Percentiles rank a stretch among this genome's conserved stretches.
Evolutionary conservation across 23 tunicate genomes (phyloP).

Genomic region (Ciona savignyi): DNA sequence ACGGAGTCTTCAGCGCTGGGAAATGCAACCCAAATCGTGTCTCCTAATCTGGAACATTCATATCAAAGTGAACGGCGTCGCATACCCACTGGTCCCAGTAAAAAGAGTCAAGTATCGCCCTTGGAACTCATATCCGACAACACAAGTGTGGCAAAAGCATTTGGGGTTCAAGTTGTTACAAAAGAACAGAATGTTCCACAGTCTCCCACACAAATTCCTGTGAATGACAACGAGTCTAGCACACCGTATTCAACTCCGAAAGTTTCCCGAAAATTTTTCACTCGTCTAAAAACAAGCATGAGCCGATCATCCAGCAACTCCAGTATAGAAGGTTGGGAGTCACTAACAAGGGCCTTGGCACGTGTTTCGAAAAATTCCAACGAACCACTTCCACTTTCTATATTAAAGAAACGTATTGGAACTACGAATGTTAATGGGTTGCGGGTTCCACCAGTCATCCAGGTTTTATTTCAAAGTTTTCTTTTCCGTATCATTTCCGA

Average conservation of each 20-base stretch:
- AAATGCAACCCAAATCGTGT: not conserved
- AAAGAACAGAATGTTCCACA: not conserved
- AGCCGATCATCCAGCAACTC: slow-evolving; percentile 22
- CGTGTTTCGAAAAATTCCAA: slow-evolving; percentile 4
- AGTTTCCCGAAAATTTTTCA: slow-evolving; percentile 15
- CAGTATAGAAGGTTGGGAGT: slow-evolving; percentile 64
- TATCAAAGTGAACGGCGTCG: not conserved
- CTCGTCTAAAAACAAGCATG: slow-evolving; percentile 24
- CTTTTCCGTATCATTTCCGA: too few relatives aligned
- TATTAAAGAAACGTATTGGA: not conserved
- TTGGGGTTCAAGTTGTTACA: slow-evolving; percentile 14
- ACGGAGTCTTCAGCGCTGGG: slow-evolving; percentile 32
- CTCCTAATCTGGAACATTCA: not conserved
- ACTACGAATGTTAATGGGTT: too few relatives aligned
- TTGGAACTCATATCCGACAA: slow-evolving; percentile 24
- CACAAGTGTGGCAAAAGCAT: slow-evolving; percentile 19
- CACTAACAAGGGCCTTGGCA: slow-evolving; percentile 74
- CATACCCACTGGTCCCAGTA: not conserved
- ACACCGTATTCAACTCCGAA: slow-evolving; percentile 6
- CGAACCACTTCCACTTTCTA: not conserved
- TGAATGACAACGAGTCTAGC: slow-evolving; percentile 7
- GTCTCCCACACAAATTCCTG: not conserved
- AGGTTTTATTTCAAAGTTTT: too few relatives aligned
- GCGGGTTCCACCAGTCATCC: too few relatives aligned
- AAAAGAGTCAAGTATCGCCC: not conserved